Evolutionary conservation across 2,797 vertebrate species (phyloP).

Genomic region (Meda fulgida): DNA sequence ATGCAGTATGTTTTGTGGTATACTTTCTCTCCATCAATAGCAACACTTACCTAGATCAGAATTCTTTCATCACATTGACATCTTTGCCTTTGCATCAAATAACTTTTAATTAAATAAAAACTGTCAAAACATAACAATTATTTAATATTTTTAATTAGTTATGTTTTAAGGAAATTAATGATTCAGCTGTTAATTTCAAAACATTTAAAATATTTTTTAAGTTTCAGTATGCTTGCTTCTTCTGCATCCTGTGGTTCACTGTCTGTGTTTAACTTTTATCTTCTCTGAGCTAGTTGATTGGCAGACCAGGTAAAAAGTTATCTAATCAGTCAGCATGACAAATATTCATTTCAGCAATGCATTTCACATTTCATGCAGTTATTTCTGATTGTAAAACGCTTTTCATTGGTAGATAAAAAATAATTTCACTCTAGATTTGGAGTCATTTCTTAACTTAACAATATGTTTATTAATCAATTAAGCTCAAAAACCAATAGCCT

Average conservation of each 20-base stretch:
- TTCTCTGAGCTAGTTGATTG: not conserved
- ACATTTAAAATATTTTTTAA: not conserved
- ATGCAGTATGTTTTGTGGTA: not conserved
- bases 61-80: not conserved
- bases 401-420: not conserved
- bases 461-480: not conserved
- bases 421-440: not conserved
- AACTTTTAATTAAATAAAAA: not conserved
- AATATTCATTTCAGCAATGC: not conserved
- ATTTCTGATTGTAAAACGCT: not conserved
- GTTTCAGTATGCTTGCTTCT: not conserved
- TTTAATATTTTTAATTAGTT: not conserved
- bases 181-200: not conserved
- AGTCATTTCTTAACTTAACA: not conserved
- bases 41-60: constrained; percentile 11
- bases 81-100: not conserved
- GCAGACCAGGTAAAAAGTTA: not conserved
- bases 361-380: not conserved
- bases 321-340: not conserved
- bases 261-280: not conserved
- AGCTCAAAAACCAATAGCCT: not conserved
- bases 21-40: not conserved
- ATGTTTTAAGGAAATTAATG: not conserved
- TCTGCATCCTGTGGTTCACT: not conserved
- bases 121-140: not conserved